Evolutionary conservation across 2,113 vertebrate species (phyloP).

Genomic region (Odontesthes bonariensis): DNA sequence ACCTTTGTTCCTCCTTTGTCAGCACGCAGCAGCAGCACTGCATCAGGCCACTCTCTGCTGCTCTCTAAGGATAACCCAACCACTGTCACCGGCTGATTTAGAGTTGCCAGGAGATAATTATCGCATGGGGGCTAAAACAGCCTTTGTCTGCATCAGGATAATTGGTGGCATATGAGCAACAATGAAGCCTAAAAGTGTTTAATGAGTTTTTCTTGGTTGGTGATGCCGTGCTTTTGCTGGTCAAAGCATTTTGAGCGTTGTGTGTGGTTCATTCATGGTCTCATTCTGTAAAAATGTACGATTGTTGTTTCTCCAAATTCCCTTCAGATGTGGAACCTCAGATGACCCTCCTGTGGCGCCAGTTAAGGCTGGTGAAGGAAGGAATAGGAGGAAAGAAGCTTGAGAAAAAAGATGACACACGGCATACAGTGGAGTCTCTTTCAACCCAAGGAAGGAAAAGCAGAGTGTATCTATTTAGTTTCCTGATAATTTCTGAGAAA

Average conservation of each 20-base stretch:
- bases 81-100: conserved; percentile 47
- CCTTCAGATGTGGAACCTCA: conserved; percentile 63
- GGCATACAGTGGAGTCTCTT: conserved; percentile 11
- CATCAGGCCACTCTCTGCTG: conserved; percentile 57
- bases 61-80: conserved; percentile 60
- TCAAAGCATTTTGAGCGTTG: conserved; percentile 9
- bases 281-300: conserved; percentile 56
- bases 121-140: conserved; percentile 46
- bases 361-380: conserved; percentile 59
- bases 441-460: conserved; percentile 14
- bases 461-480: conserved; percentile 28
- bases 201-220: conserved; percentile 45
- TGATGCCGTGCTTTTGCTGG: conserved; percentile 5
- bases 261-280: conserved; percentile 65
- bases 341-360: conserved; percentile 76
- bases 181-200: conserved; percentile 49
- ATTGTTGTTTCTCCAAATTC: conserved; percentile 71
- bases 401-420: conserved; percentile 21
- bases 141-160: conserved; percentile 49
- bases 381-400: conserved; percentile 15
- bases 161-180: conserved; percentile 50
- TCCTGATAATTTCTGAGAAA: conserved; percentile 26
- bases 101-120: conserved; percentile 62
- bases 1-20: conserved; percentile 77
- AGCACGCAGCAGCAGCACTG: conserved; percentile 67